Base-by-base conservation (phyloP, 2,113 vertebrate genomes). In the Synchiropus splendidus region DNA sequence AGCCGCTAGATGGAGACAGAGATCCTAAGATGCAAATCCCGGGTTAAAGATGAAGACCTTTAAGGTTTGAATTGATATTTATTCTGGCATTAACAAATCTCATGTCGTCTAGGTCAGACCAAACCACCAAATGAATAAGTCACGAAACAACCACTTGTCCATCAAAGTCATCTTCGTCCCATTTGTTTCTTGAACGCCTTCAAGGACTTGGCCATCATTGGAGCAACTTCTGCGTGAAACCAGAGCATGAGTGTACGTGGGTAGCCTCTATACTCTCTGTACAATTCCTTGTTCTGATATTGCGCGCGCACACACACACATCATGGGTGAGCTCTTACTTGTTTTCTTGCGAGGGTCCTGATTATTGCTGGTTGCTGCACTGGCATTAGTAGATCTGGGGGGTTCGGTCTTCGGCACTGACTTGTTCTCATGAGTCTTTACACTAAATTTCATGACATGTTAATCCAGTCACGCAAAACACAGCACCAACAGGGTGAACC, bases 171-270 rank as follows among this genome's bases (percentile, higher is more conserved):
- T 70, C 79, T 64, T 13, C 74, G 77, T 46, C 78, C 81, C 37
- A 78, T 43, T 67, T 85, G 81, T 13, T 72, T 89, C 71, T 76
- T 87, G 59, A 90, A 82, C 2, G 80, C 78, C 69, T 81, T 88
- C 55, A 91, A 64, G 33, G 87, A 85, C 72, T 90, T 90, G 45
- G 78, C 88, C 90, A 92, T 92, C 65, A 90, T 89, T 48, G 90
- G 90, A 45, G 85, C 87, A 8, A 88, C 77, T 81, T 77, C 90
- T 91, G 61, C 43, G 16, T 27, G 21, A 27, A 4, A 8, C 8
- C 21, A 27, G 21, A 27, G 21, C 4, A n/a, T n/a, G n/a, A n/a
- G n/a, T n/a, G n/a, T n/a, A n/a, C n/a, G n/a, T n/a, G n/a, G n/a
- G n/a, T n/a, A n/a, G n/a, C n/a, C n/a, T n/a, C n/a, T n/a, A n/a